Conservation (phyloP, 2,113 vertebrate species). For the Uropsilus gracilis region DNA sequence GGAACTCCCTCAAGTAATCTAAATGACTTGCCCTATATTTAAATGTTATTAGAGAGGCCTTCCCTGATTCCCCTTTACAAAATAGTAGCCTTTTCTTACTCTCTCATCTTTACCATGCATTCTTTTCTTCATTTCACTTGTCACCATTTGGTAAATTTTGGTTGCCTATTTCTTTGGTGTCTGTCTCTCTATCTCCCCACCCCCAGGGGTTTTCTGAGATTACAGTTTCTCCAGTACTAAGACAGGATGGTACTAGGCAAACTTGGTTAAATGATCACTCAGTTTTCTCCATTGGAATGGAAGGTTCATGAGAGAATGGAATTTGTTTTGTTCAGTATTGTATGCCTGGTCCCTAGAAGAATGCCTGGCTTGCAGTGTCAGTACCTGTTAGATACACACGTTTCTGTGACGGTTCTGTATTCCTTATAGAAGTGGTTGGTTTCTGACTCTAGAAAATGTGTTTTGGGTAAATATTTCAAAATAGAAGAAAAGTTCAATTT, state of each 20-base stretch:
- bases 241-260: background rate
- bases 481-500: conserved; percentile 11
- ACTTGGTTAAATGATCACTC: background rate
- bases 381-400: background rate
- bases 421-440: background rate
- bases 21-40: background rate
- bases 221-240: background rate
- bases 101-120: background rate
- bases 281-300: background rate
- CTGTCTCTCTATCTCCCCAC: background rate
- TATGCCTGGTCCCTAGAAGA: background rate
- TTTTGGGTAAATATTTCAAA: conserved; percentile 36
- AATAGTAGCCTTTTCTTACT: background rate
- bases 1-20: background rate
- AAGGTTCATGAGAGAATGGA: background rate
- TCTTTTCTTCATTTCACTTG: background rate
- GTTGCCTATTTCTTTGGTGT: background rate
- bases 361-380: background rate
- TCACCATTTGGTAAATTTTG: background rate
- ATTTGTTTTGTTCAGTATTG: background rate
- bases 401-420: background rate
- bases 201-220: background rate
- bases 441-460: conserved; percentile 31
- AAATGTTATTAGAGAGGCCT: background rate
- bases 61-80: background rate